Evolutionary conservation across 2,888 invertebrate genomes (phyloP).

Genomic region (Odontothrips loti): DNA sequence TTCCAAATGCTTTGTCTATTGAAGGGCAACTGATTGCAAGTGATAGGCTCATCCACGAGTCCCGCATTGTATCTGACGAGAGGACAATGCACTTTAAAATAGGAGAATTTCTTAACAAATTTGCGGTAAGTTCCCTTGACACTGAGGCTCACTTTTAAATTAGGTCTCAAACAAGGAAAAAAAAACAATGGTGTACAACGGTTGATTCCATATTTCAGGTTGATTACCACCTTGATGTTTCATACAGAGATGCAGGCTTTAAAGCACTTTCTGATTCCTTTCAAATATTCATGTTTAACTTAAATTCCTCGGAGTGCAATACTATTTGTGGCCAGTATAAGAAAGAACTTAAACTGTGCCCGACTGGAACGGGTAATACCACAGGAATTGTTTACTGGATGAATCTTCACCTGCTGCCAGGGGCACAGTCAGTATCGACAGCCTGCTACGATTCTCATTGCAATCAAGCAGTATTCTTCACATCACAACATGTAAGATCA

Average conservation of each 20-base stretch:
- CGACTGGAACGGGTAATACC: not conserved
- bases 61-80: not conserved
- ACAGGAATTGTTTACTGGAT: not conserved
- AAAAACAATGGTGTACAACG: not conserved
- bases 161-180: not conserved
- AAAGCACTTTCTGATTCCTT: not conserved
- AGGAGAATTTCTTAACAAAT: not conserved
- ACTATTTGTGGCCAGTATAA: not conserved
- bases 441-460: not conserved
- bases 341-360: not conserved
- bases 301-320: not conserved
- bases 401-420: not conserved
- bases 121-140: not conserved
- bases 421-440: not conserved
- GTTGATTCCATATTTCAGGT: not conserved
- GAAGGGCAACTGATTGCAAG: not conserved
- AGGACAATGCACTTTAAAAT: not conserved
- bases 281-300: not conserved
- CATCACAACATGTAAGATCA: not conserved
- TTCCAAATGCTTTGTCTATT: not conserved
- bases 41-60: not conserved
- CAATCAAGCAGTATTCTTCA: not conserved
- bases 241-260: not conserved
- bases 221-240: not conserved
- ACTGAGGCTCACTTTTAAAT: not conserved